phyloP scores from a whole-genome alignment of 2,888 invertebrate genomes.

The Agrochola litura region DNA sequence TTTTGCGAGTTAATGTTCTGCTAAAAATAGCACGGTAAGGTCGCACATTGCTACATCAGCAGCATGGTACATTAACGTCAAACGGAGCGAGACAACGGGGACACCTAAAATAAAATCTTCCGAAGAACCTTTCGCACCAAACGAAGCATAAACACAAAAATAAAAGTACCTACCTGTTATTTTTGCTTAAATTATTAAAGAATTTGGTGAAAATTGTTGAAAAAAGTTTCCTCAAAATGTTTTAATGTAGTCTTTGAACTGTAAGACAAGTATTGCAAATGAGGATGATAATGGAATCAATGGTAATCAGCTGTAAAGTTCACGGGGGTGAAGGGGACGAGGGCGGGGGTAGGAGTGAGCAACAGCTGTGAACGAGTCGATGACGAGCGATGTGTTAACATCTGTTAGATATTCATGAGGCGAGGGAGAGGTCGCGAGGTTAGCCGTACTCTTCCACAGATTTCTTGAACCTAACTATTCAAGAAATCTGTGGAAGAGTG shows the following conservation, averaged over 20 bases:
- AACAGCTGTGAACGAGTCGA: conserved; percentile 1
- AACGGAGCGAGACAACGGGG: conserved; percentile 8
- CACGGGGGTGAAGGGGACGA: background rate
- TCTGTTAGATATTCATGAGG: conserved; percentile 50
- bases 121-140: background rate
- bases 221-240: conserved; percentile 25
- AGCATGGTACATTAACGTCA: background rate
- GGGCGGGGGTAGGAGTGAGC: no score
- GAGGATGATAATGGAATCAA: conserved; percentile 50
- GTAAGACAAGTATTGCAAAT: conserved; percentile 36
- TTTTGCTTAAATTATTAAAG: conserved; percentile 18
- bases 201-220: background rate
- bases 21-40: background rate
- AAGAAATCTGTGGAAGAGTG: no score
- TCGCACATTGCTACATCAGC: background rate
- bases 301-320: conserved; percentile 43
- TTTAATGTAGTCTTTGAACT: conserved; percentile 33
- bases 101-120: conserved; percentile 8
- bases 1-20: background rate
- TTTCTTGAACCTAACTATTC: conserved; percentile 14
- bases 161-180: background rate
- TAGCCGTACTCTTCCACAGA: conserved; percentile 1
- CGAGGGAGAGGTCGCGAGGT: background rate
- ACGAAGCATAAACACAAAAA: conserved; percentile 15
- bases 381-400: conserved; percentile 31